Evolutionary conservation across 2,888 invertebrate genomes (phyloP), one percentile per base, ranked within the genome.

Genomic region (Limulus polyphemus): DNA sequence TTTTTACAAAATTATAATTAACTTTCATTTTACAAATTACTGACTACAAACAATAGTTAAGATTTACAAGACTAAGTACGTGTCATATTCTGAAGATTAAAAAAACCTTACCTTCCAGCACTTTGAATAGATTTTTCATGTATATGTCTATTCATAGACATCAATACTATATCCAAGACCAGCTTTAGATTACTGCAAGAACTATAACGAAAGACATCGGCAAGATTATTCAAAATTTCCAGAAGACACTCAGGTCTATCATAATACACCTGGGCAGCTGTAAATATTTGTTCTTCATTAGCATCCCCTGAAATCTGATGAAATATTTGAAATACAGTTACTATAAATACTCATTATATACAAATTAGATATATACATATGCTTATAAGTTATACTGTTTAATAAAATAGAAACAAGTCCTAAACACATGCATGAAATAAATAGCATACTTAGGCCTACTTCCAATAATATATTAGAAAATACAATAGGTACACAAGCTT

Each of bases 41-140:
- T 32, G 32, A 7, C 7, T 32, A 7, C 32, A 32, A 32, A 32
- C 32, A 32, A 32, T 32, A 32, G 4, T 32, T 32, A 32, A 2
- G 4, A 32, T 3, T 32, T 32, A 32, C 32, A 32, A 32, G 1
- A 32, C 32, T 2, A 32, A 32, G 32, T 32, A 32, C 3, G 32
- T 32, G 7, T 7, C 32, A 32, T 32, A 32, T 32, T 32, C 32
- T 32, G 11, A 7, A 46, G 11, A 62, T 63, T n/a, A n/a, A 58
- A 63, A 62, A 52, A 17, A 10, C 61, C 62, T 63, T 57, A 76
- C 76, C 76, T 76, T 62, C 78, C 79, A 47, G 79, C 77, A 72
- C 95, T 94, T 77, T 97, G 95, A 71, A 98, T 89, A 72, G 90
- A 88, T 74, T 88, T 88, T 71, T 93, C 90, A 63, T 81, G 80